A percentile compares a stretch with the other conserved stretches of the same genome.
Evolutionary conservation across 2,888 invertebrate genomes (phyloP).

Genomic region (Phasia obesa): DNA sequence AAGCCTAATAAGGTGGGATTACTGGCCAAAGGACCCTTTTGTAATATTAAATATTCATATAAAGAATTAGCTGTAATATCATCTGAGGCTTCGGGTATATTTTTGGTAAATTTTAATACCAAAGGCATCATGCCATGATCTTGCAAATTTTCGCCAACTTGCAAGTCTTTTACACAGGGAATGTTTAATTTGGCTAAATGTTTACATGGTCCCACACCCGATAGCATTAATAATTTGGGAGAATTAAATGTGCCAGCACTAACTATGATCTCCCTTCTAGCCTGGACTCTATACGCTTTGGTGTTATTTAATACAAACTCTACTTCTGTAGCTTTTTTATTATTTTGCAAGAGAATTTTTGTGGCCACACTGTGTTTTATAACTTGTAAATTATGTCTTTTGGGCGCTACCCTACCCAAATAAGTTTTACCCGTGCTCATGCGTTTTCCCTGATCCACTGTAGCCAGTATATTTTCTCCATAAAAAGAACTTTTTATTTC

Average conservation of each 20-base stretch:
- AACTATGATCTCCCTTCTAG: slow-evolving; percentile 75
- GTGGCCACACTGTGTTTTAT: slow-evolving; percentile 74
- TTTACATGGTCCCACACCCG: slow-evolving; percentile 75
- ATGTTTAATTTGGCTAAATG: slow-evolving; percentile 72
- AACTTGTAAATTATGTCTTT: slow-evolving; percentile 75
- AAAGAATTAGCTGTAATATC: background rate
- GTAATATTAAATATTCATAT: slow-evolving; percentile 74
- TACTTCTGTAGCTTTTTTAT: slow-evolving; percentile 79
- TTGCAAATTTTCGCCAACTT: slow-evolving; percentile 89
- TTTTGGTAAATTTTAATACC: slow-evolving; percentile 79
- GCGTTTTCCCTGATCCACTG: slow-evolving; percentile 84
- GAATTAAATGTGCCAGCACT: slow-evolving; percentile 77
- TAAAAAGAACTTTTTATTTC: slow-evolving; percentile 82
- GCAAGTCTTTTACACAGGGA: slow-evolving; percentile 72
- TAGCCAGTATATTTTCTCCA: slow-evolving; percentile 84
- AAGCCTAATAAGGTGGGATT: slow-evolving; percentile 83
- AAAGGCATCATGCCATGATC: slow-evolving; percentile 87
- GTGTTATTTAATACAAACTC: slow-evolving; percentile 59
- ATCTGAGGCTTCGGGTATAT: slow-evolving; percentile 75
- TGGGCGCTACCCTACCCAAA: slow-evolving; percentile 77
- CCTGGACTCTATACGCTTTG: slow-evolving; percentile 61
- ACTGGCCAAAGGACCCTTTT: slow-evolving; percentile 74
- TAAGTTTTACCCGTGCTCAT: slow-evolving; percentile 85
- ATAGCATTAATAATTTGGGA: slow-evolving; percentile 75
- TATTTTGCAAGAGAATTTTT: slow-evolving; percentile 83